A percentile compares a stretch with the other conserved stretches of the same genome.
Evolutionary conservation across 2,888 invertebrate genomes (phyloP).

Genomic region (Pegoplata infirma): DNA sequence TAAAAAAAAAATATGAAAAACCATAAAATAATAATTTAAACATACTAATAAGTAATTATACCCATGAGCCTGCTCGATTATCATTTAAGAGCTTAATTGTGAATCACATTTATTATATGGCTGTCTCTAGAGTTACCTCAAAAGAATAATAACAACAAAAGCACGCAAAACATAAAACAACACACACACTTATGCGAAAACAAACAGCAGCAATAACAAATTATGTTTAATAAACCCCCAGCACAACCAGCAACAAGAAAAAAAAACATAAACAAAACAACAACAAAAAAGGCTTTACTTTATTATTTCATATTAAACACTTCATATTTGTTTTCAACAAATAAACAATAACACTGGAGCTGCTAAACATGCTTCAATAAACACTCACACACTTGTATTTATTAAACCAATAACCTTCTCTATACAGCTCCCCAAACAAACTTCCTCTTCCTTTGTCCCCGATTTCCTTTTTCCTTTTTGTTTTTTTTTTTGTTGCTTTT

Average conservation of each 20-base stretch:
- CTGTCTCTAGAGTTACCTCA: not conserved
- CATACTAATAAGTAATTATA: conserved; percentile 73
- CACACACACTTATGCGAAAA: not conserved
- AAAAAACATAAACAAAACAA: too few species aligned
- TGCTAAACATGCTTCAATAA: conserved; percentile 14
- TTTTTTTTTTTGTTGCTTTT: conserved; percentile 32
- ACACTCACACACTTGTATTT: not conserved
- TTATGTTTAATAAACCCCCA: conserved; percentile 37
- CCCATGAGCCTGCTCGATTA: conserved; percentile 76
- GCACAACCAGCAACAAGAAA: not conserved
- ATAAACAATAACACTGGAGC: conserved; percentile 10
- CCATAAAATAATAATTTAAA: conserved; percentile 62
- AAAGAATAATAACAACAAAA: not conserved
- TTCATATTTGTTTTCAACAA: conserved; percentile 43
- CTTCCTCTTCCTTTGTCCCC: not conserved
- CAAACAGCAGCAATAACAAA: conserved; percentile 3
- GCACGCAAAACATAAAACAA: too few species aligned
- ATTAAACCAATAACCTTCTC: conserved; percentile 2
- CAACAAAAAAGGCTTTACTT: conserved; percentile 18
- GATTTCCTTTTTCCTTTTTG: not conserved
- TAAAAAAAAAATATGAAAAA: conserved; percentile 47
- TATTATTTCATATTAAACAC: conserved; percentile 50
- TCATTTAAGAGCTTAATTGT: conserved; percentile 70
- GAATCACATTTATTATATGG: conserved; percentile 49
- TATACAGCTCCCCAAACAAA: not conserved